Conservation (phyloP, 2,797 vertebrate genomes). For the Platyrinchus mystaceus region DNA sequence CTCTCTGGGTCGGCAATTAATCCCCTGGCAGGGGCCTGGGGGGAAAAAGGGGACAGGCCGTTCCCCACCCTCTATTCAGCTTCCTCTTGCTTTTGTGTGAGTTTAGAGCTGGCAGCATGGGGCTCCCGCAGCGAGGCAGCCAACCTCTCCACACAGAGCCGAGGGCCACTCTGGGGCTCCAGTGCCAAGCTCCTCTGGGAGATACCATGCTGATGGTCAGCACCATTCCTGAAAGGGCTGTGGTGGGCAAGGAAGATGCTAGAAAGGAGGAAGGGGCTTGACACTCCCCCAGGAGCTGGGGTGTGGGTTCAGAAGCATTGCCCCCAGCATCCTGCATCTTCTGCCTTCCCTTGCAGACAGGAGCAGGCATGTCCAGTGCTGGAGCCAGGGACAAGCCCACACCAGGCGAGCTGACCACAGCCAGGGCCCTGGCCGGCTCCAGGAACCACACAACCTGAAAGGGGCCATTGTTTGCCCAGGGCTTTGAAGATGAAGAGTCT, state of each 20-base stretch:
- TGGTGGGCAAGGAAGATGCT: neutral
- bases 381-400: neutral
- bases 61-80: neutral
- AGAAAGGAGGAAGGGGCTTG: neutral
- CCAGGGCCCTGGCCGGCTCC: constrained; percentile 1
- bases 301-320: neutral
- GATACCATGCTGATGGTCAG: accelerated
- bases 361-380: neutral
- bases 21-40: neutral
- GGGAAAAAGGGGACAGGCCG: neutral
- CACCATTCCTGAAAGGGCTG: neutral
- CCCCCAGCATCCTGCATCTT: neutral
- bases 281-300: neutral
- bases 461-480: constrained; percentile 26
- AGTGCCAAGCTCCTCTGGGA: neutral
- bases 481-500: constrained; percentile 51
- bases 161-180: neutral
- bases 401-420: neutral
- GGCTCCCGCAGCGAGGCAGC: neutral
- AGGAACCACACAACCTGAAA: constrained; percentile 11
- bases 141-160: neutral
- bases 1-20: neutral
- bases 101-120: neutral
- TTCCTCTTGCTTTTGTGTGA: neutral
- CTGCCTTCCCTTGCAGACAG: accelerated